Conservation (phyloP, 2,113 vertebrate species). For the Conger conger region DNA sequence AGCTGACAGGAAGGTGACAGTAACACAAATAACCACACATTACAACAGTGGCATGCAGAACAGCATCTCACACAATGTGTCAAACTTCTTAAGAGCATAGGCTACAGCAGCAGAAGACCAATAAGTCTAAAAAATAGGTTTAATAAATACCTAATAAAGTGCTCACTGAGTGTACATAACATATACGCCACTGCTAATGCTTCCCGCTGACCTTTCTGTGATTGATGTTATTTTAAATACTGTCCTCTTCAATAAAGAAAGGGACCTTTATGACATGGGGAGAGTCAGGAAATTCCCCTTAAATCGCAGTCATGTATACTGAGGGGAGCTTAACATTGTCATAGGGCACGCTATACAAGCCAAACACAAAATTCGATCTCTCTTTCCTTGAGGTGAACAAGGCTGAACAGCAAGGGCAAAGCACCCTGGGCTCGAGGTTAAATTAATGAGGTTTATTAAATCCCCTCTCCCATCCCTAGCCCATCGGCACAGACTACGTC, state of each 20-base stretch:
- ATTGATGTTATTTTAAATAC: constrained; percentile 50
- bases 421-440: neutral
- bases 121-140: no score
- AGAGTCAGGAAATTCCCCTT: constrained; percentile 10
- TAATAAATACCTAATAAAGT: no score
- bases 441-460: neutral
- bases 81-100: no score
- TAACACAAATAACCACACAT: no score
- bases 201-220: constrained; percentile 47
- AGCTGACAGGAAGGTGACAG: no score
- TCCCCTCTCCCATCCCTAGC: neutral
- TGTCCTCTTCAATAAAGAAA: constrained; percentile 36
- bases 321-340: neutral
- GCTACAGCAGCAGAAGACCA: no score
- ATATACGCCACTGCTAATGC: constrained; percentile 41
- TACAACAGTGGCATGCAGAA: no score
- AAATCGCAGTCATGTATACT: neutral
- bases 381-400: neutral
- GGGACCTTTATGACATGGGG: constrained; percentile 48
- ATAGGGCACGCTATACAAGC: neutral
- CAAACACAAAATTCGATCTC: neutral
- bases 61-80: no score
- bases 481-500: neutral
- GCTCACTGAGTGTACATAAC: no score
- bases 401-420: neutral